These are phyloP conservation scores for Nycticebus coucang DNA, from an alignment of 2,113 vertebrate genomes.

Conservation along the genomic window DNA sequence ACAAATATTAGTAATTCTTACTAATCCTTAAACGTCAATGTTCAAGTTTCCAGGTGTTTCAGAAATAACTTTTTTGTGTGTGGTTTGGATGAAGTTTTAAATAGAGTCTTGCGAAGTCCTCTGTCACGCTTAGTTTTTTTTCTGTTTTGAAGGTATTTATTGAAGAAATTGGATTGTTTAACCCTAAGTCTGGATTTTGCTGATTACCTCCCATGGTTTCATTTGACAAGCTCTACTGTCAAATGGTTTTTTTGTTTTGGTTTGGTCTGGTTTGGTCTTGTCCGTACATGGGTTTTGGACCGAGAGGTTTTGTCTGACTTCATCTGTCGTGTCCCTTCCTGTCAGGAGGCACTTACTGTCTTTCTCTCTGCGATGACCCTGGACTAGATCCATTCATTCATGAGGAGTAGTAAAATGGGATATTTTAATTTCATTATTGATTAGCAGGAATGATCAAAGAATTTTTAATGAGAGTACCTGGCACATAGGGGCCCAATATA, in stretches of 20 bases:
- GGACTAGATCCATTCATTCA: background rate
- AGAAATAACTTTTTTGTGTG: background rate
- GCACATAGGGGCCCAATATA: background rate
- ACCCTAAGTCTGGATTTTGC: background rate
- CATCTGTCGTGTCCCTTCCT: background rate
- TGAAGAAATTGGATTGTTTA: background rate
- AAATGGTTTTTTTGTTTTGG: too few species aligned
- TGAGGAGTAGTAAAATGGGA: background rate
- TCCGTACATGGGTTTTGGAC: background rate
- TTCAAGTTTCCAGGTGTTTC: conserved; percentile 10
- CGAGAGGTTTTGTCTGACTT: background rate
- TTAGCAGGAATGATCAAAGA: background rate
- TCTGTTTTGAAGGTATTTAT: background rate
- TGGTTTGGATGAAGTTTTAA: background rate
- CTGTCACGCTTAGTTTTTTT: background rate
- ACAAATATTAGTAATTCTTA: conserved; percentile 36
- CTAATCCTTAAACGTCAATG: background rate
- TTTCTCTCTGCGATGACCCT: background rate
- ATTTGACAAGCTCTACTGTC: background rate
- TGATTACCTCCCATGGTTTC: background rate
- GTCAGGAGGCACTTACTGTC: background rate
- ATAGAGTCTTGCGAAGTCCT: background rate
- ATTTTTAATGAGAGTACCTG: background rate
- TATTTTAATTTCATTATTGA: background rate
- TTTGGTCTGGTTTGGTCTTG: background rate